Evolutionary conservation across 2,888 invertebrate genomes (phyloP).

Genomic region (Tetrapedia diversipes): DNA sequence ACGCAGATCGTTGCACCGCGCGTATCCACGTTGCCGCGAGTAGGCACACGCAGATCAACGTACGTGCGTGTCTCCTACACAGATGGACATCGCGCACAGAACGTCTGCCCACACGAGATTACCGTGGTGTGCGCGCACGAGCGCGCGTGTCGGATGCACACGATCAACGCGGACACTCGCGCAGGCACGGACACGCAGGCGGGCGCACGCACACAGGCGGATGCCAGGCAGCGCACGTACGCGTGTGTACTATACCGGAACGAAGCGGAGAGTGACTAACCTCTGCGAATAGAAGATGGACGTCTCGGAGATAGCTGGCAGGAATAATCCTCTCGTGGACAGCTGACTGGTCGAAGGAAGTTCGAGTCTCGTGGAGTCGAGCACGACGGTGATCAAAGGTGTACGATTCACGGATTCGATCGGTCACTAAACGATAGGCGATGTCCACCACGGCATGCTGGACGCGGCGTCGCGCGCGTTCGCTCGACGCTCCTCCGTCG

Average conservation of each 20-base stretch:
- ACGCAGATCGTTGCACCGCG: constrained; percentile 53
- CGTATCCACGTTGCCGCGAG: constrained; percentile 28
- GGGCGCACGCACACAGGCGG: constrained; percentile 10
- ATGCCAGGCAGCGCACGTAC: constrained; percentile 34
- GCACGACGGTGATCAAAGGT: too few relatives aligned
- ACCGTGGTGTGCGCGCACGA: background rate
- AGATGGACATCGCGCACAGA: background rate
- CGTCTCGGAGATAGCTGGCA: constrained; percentile 36
- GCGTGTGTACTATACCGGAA: constrained; percentile 68
- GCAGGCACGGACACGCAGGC: constrained; percentile 7
- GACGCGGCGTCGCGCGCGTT: constrained; percentile 16
- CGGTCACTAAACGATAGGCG: constrained; percentile 38
- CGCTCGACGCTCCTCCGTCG: background rate
- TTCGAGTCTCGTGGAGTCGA: background rate
- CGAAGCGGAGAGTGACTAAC: constrained; percentile 69
- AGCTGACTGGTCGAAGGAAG: constrained; percentile 41
- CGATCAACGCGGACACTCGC: constrained; percentile 7
- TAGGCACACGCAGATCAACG: background rate
- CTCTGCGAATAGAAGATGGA: constrained; percentile 71
- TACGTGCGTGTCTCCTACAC: background rate
- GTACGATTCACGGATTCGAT: constrained; percentile 4
- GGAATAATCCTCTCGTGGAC: constrained; percentile 49
- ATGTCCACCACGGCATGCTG: constrained; percentile 43
- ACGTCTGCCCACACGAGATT: constrained; percentile 38
- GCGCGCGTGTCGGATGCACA: constrained; percentile 20